Percentiles rank a stretch among this genome's conserved stretches.
Conservation (phyloP, 1,140 invertebrate genomes). For the Tetramorium simillimum region DNA sequence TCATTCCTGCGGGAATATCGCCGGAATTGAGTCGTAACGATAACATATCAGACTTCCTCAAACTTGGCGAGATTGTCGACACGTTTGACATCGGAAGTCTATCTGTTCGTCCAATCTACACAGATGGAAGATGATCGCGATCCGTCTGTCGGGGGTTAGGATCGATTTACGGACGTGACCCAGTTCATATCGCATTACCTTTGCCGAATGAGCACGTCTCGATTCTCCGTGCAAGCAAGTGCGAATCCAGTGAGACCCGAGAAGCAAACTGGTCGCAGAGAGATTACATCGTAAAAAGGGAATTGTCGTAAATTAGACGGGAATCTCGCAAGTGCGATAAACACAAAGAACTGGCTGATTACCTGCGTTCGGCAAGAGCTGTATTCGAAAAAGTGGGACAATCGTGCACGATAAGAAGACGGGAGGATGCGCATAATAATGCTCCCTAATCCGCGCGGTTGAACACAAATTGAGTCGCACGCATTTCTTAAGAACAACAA, state of each 20-base stretch:
- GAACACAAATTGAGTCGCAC: conserved; percentile 21
- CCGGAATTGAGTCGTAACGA: conserved; percentile 58
- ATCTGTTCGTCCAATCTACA: conserved; percentile 53
- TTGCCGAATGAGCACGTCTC: conserved; percentile 42
- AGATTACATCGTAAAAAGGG: background rate
- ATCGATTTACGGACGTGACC: conserved; percentile 67
- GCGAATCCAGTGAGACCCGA: conserved; percentile 28
- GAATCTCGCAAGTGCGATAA: background rate
- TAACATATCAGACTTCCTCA: conserved; percentile 55
- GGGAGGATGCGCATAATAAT: background rate
- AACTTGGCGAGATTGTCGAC: conserved; percentile 58
- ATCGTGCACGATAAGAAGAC: background rate
- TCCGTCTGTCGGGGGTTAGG: conserved; percentile 52
- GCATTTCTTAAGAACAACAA: conserved; percentile 42
- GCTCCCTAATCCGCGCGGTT: conserved; percentile 19
- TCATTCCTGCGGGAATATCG: conserved; percentile 55
- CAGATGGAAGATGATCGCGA: conserved; percentile 56
- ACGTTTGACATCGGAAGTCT: conserved; percentile 58
- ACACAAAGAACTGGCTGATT: conserved; percentile 18
- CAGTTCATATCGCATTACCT: conserved; percentile 55
- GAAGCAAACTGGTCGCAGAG: background rate
- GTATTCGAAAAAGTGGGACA: conserved; percentile 14
- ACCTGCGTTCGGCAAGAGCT: background rate
- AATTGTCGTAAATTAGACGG: conserved; percentile 22
- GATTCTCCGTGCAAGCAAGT: conserved; percentile 45